Conservation (phyloP, 1,140 invertebrate genomes). For the Drosophila gunungcola region DNA sequence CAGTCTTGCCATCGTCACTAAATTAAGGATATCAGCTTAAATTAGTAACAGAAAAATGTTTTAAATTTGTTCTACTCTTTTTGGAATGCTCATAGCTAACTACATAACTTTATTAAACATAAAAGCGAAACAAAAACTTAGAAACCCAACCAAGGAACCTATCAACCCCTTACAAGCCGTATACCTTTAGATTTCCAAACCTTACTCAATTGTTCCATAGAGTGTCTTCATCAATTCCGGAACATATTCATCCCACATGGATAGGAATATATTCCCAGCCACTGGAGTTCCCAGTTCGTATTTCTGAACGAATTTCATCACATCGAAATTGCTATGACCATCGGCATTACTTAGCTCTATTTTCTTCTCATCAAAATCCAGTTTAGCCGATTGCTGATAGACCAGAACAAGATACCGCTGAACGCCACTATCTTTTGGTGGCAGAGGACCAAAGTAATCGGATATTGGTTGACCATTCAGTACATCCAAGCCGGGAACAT, state of each 20-base stretch:
- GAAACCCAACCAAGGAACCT: constrained; percentile 15
- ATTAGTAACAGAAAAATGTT: too few relatives aligned
- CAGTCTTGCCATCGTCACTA: not conserved
- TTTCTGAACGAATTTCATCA: constrained; percentile 88
- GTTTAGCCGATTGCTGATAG: constrained; percentile 89
- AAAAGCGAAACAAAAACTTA: not conserved
- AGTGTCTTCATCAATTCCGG: constrained; percentile 85
- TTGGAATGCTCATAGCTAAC: constrained; percentile 40
- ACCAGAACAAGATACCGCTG: constrained; percentile 95
- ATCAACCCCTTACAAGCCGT: not conserved
- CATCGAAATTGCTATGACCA: constrained; percentile 91
- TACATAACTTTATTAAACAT: constrained; percentile 14
- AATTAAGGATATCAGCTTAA: not conserved
- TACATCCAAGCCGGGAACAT: constrained; percentile 92
- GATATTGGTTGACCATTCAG: constrained; percentile 90
- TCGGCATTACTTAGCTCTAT: constrained; percentile 88
- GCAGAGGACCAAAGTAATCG: constrained; percentile 93
- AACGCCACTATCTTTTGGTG: constrained; percentile 91
- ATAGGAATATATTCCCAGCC: constrained; percentile 95
- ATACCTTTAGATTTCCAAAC: not conserved
- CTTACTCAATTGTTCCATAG: constrained; percentile 46
- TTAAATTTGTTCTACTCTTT: too few relatives aligned
- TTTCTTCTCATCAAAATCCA: constrained; percentile 65
- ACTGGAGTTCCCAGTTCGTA: constrained; percentile 92
- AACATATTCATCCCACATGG: constrained; percentile 96